Base-by-base conservation (phyloP, 2,888 invertebrate species). In the Thymelicus lineola region DNA sequence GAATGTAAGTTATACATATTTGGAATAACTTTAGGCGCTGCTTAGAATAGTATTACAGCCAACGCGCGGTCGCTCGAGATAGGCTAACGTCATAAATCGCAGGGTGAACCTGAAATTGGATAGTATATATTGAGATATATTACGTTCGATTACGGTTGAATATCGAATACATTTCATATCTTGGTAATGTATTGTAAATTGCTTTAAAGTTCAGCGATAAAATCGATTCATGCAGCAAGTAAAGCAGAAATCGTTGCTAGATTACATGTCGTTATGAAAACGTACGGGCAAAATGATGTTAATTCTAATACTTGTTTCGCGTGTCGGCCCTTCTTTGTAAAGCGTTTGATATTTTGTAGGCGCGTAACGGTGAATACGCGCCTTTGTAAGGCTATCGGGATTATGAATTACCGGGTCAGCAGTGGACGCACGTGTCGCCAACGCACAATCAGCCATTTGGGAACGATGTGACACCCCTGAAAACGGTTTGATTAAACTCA, bases 401-500 rank as follows among this genome's bases (percentile, higher is more conserved):
- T 60, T 60, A 71, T 59, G 70, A 74, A 74, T 68, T 60, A 70
- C 35, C 63, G 66, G 86, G 84, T 88, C 88, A 87, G 87, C 87
- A 85, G 81, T 86, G 86, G 86, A 85, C 87, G 85, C 86, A 86
- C 84, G 85, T 89, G 86, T 84, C 84, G 81, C 77, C 45, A 50
- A 82, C 85, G 86, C 86, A 87, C 87, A 89, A 89, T 89, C 86
- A 87, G 82, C 85, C 85, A 85, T 87, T 86, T 84, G 80, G 82
- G 81, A 84, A 81, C 82, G 80, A 84, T 84, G 85, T 88, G 87
- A 86, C 89, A 87, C 86, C 87, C 86, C 86, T 87, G n/a, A 81
- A 84, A 88, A 86, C 87, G 85, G 86, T 91, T 91, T 92, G 90
- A 92, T 92, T 92, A 91, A 92, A 92, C 85, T 89, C 89, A 87